Evolutionary conservation across 2,113 vertebrate species (phyloP).

Genomic region (Argyrosomus japonicus): DNA sequence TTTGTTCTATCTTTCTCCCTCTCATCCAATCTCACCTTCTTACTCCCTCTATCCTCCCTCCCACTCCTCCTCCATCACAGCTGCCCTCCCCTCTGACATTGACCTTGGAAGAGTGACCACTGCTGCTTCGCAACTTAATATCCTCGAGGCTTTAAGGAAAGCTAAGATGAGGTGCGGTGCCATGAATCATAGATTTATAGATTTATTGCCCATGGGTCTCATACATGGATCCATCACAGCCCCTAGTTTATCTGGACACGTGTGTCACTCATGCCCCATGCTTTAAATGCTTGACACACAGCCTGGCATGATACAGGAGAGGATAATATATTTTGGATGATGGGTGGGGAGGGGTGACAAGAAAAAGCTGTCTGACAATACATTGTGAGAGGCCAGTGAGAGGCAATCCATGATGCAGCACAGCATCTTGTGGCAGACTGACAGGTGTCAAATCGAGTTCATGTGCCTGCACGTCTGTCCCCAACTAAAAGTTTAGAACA

Average conservation of each 20-base stretch:
- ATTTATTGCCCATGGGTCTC: conserved; percentile 57
- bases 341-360: not conserved
- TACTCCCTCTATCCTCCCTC: not conserved
- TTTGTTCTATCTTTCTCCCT: conserved; percentile 1
- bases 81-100: conserved; percentile 37
- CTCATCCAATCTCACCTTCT: not conserved
- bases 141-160: conserved; percentile 34
- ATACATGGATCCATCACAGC: conserved; percentile 4
- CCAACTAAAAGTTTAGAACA: not conserved
- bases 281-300: conserved; percentile 53
- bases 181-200: conserved; percentile 43
- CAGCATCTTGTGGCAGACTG: conserved; percentile 34
- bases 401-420: conserved; percentile 6
- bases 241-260: conserved; percentile 48
- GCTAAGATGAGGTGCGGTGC: conserved; percentile 33
- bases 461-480: conserved; percentile 10
- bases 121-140: conserved; percentile 66
- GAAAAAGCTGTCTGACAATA: conserved; percentile 22
- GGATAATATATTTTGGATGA: conserved; percentile 45
- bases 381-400: conserved; percentile 11
- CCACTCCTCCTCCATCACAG: conserved; percentile 21
- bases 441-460: conserved; percentile 48
- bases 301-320: conserved; percentile 46
- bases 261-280: conserved; percentile 44
- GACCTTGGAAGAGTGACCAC: conserved; percentile 64